Evolutionary conservation across 1,140 invertebrate species (phyloP), one percentile per base, ranked within the genome.

Genomic region (Elymnias hypermnestra): DNA sequence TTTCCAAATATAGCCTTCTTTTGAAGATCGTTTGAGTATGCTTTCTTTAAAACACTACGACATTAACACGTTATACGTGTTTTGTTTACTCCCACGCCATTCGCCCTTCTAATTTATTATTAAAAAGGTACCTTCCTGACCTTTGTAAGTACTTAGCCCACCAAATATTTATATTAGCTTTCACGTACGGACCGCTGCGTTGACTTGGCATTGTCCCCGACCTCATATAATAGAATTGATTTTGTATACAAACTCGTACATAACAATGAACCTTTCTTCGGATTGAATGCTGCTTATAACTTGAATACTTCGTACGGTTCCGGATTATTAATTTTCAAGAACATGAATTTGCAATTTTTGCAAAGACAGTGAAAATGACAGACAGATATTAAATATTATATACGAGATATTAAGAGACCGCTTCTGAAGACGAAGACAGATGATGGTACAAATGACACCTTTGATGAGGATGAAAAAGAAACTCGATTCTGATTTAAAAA

Each of bases 61-160:
- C 23, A n/a, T n/a, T n/a, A n/a, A n/a, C n/a, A n/a, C n/a, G n/a
- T n/a, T n/a, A n/a, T n/a, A n/a, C n/a, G n/a, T n/a, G n/a, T n/a
- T n/a, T 33, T 33, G 2, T 3, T 33, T 5, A 1, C 14, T 15
- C 29, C 14, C 29, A 33, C 22, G 35, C 5, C 4, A 13, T 33
- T 37, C 9, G 37, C 15, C 29, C 45, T 23, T 37, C 21, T 60
- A 50, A 68, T 68, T 68, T 68, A 69, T 69, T 69, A 65, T 65
- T 60, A 58, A 69, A n/a, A 45, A 40, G 47, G 31, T 29, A 49
- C 50, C 54, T 53, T 52, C 29, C 43, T 54, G 54, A 62, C 58
- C 62, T 56, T 64, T 63, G 50, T 45, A 48, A 46, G 45, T 47
- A 52, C 45, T 64, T 51, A 47, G 12, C 12, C 13, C 17, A 33